A percentile compares a stretch with the other conserved stretches of the same genome.
Conservation (phyloP, 1,140 invertebrate species). For the Nephila pilipes region DNA sequence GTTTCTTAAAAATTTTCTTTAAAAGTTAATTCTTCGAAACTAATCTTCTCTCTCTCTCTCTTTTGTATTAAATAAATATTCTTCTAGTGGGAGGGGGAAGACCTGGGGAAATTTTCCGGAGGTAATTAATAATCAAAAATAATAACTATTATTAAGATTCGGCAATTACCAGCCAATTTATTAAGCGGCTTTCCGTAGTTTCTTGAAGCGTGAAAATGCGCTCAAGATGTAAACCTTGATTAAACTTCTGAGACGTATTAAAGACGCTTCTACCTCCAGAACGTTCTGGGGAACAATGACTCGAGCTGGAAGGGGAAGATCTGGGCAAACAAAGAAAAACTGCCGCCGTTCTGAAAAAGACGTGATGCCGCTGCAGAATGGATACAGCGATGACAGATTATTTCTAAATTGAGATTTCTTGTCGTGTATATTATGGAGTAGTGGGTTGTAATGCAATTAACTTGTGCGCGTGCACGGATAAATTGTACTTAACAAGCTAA, state of each 20-base stretch:
- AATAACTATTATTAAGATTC: conserved; percentile 45
- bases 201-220: not conserved
- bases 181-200: conserved; percentile 3
- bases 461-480: not conserved
- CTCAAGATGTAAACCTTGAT: conserved; percentile 42
- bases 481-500: not conserved
- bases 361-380: not conserved
- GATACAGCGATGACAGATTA: conserved; percentile 1
- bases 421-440: not conserved
- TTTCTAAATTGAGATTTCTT: conserved; percentile 36
- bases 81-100: not conserved
- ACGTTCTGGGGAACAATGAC: not conserved
- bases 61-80: conserved; percentile 37
- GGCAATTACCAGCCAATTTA: conserved; percentile 48
- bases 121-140: conserved; percentile 56
- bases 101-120: not conserved
- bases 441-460: not conserved
- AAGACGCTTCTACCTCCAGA: not conserved
- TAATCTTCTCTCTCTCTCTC: not conserved
- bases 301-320: not conserved
- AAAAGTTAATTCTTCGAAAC: not conserved
- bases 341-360: not conserved
- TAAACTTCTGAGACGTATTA: conserved; percentile 5
- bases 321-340: not conserved
- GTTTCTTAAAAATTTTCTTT: not conserved